Evolutionary conservation across 2,113 vertebrate genomes (phyloP).

Genomic region (Alethe diademata): DNA sequence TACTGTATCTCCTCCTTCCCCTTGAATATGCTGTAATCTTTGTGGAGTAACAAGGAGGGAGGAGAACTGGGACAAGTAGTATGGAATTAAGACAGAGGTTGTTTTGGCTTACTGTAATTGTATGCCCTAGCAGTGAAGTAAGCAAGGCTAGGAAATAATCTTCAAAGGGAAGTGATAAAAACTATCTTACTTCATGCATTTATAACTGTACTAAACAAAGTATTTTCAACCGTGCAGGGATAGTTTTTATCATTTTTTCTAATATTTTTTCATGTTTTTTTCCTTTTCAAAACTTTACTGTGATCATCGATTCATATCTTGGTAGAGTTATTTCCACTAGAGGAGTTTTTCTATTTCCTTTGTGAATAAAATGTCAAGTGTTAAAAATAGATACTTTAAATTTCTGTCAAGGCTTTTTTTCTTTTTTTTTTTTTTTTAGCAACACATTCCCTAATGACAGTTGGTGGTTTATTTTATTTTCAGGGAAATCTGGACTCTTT

Average conservation of each 20-base stretch:
- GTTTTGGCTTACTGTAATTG: not conserved
- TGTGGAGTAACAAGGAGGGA: not conserved
- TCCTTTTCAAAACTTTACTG: not conserved
- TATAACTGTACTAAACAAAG: slow-evolving; percentile 5
- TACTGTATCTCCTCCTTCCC: not conserved
- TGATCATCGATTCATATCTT: not conserved
- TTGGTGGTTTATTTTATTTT: slow-evolving; percentile 26
- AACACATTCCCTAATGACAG: not conserved
- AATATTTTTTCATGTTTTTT: not conserved
- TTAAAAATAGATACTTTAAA: slow-evolving; percentile 46
- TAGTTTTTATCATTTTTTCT: not conserved
- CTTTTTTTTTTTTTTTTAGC: not conserved
- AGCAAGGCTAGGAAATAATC: not conserved
- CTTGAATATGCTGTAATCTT: not conserved
- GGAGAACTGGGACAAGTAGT: not conserved
- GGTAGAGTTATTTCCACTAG: slow-evolving; percentile 12
- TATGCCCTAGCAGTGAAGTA: not conserved
- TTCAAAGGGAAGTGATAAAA: slow-evolving; percentile 15
- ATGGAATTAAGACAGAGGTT: not conserved
- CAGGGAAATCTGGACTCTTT: not conserved
- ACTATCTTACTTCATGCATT: slow-evolving; percentile 1
- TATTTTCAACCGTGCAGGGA: not conserved
- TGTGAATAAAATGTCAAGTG: slow-evolving; percentile 54
- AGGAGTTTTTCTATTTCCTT: slow-evolving; percentile 29
- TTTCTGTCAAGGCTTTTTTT: not conserved